phyloP scores from a whole-genome alignment of 2,888 invertebrate species.

The Plagodis dolabraria region DNA sequence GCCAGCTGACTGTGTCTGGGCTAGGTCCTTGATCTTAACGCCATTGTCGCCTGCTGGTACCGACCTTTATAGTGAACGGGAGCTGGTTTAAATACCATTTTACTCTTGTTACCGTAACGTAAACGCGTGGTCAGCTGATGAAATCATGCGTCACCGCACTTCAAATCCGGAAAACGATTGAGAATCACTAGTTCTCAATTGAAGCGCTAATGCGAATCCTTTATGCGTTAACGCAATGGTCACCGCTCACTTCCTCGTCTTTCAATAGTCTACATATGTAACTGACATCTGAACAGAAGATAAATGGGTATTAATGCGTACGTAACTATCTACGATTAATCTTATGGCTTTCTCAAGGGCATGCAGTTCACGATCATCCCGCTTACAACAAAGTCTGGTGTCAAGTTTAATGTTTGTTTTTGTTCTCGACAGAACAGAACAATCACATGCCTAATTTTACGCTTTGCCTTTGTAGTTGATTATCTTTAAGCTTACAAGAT shows the following conservation, averaged over 20 bases:
- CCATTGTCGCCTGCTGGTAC: constrained; percentile 47
- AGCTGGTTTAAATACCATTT: constrained; percentile 57
- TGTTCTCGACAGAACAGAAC: constrained; percentile 17
- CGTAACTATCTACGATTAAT: constrained; percentile 33
- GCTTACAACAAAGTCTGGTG: constrained; percentile 23
- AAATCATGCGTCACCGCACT: constrained; percentile 14
- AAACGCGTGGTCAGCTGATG: constrained; percentile 18
- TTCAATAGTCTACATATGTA: constrained; percentile 31
- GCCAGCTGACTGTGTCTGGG: constrained; percentile 28
- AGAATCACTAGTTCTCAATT: constrained; percentile 21
- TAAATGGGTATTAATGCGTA: constrained; percentile 25
- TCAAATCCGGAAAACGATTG: constrained; percentile 21
- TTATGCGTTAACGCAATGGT: constrained; percentile 25
- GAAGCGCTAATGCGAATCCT: constrained; percentile 26
- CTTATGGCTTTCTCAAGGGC: constrained; percentile 40
- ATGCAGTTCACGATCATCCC: constrained; percentile 30
- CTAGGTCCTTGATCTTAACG: constrained; percentile 61
- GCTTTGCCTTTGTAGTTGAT: background rate
- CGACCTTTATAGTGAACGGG: constrained; percentile 60
- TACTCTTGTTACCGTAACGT: constrained; percentile 44
- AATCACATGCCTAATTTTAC: constrained; percentile 8
- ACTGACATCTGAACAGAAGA: constrained; percentile 25
- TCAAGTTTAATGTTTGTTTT: constrained; percentile 29
- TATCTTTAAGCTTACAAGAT: background rate
- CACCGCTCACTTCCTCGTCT: constrained; percentile 37